Percentiles rank a stretch among this genome's conserved stretches.
These are phyloP conservation scores for Archilochus colubris DNA, from an alignment of 2,113 vertebrate species.

Conservation along the genomic window DNA sequence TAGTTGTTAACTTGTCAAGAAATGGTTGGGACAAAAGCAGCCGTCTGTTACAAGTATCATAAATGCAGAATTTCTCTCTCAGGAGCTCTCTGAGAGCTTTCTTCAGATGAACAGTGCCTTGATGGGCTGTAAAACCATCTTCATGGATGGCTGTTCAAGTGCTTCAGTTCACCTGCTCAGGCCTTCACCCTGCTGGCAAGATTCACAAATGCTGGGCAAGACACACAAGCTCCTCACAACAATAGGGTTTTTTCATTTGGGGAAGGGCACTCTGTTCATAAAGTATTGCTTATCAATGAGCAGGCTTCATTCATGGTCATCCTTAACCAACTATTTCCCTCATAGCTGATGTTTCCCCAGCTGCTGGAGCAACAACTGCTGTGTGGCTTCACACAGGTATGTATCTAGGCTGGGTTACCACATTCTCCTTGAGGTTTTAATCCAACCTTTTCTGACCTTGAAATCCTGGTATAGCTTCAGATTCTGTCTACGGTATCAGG, in stretches of 20 bases:
- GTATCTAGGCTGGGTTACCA: neutral
- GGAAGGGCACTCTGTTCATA: neutral
- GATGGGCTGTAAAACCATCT: neutral
- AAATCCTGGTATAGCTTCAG: neutral
- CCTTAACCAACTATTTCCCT: neutral
- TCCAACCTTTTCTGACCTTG: neutral
- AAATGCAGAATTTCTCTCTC: neutral
- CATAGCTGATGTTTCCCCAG: neutral
- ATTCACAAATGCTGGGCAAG: fast-evolving
- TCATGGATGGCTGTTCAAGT: neutral
- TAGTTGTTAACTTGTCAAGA: neutral
- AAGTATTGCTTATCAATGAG: neutral
- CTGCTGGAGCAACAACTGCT: neutral
- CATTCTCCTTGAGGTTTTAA: neutral
- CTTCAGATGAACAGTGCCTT: neutral
- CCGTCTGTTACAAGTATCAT: fast-evolving
- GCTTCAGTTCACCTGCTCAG: neutral
- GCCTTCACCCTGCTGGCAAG: neutral
- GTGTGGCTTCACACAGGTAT: fast-evolving
- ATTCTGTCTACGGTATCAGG: neutral
- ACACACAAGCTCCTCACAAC: neutral
- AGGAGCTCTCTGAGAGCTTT: neutral
- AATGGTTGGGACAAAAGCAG: fast-evolving
- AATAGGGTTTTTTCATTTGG: neutral
- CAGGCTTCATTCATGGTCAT: neutral